Evolutionary conservation across 2,113 vertebrate species (phyloP), one percentile per base, ranked within the genome.

Genomic region (Poeciliopsis prolifica): DNA sequence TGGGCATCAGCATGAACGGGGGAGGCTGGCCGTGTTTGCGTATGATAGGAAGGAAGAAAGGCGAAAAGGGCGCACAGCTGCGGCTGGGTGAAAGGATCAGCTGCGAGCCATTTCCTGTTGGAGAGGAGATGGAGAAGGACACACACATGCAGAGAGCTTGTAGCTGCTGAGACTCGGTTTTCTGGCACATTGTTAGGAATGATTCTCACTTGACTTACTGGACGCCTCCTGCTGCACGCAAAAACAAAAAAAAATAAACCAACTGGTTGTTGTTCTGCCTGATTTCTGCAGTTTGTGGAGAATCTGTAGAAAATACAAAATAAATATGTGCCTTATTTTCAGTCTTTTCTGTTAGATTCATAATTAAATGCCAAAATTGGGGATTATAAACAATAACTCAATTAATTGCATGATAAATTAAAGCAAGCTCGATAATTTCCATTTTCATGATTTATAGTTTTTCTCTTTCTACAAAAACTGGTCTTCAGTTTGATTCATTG

Each of bases 71-170:
- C 81, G 80, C 77, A 70, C 91, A 92, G 89, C 91, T 91, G 89
- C 75, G 87, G 77, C 70, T 87, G 42, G 10, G 77, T 88, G 86
- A 92, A 91, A 88, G 88, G 88, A 92, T 91, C 90, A 93, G 89
- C 89, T 87, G 89, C 83, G 77, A 86, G 83, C 83, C 80, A 88
- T 92, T 91, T 94, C 91, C 92, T 90, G 87, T 86, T 82, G 81
- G 70, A 85, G 87, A 81, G 83, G 84, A 77, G 78, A 79, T 62
- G 74, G 75, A 51, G 76, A 82, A 82, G 78, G 77, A 87, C 77
- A 63, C 73, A 48, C 78, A 70, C 35, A 64, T 29, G 65, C 85
- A 79, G 61, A 83, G 62, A 68, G 72, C 51, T 61, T 60, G 61
- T 72, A 63, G 48, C 81, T 87, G 82, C 81, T 68, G 71, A 80